Conservation (phyloP, 2,797 vertebrate genomes). For the Lacerta bilineata region DNA sequence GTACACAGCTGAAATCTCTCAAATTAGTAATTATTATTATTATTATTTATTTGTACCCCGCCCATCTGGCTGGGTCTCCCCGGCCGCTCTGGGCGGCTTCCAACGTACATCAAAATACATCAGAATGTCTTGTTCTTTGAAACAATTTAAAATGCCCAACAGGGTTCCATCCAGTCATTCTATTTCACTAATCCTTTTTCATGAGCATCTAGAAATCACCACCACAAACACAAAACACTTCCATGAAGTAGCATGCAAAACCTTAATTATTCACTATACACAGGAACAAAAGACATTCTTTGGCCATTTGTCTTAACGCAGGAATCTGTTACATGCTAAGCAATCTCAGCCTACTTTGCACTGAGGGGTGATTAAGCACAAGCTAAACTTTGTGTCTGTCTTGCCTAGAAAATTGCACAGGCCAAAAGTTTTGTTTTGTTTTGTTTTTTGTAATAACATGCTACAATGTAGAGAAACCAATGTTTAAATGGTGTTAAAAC, state of each 20-base stretch:
- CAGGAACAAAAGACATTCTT: neutral
- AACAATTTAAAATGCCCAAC: neutral
- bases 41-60: too few relatives aligned
- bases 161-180: too few relatives aligned
- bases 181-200: too few relatives aligned
- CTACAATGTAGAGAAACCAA: constrained; percentile 1
- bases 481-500: neutral
- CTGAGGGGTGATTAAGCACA: neutral
- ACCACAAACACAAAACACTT: neutral
- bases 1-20: neutral
- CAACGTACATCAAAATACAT: too few relatives aligned
- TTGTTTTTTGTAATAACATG: neutral
- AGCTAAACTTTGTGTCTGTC: neutral
- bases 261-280: neutral
- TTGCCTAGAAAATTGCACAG: neutral
- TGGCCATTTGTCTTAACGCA: neutral
- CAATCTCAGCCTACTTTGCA: neutral
- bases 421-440: neutral
- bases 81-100: too few relatives aligned
- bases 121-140: neutral
- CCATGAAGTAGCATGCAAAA: neutral
- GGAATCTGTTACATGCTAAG: neutral
- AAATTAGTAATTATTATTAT: too few relatives aligned
- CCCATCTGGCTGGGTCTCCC: too few relatives aligned
- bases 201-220: neutral